phyloP scores from a whole-genome alignment of 2,113 vertebrate species.

The Theropithecus gelada region DNA sequence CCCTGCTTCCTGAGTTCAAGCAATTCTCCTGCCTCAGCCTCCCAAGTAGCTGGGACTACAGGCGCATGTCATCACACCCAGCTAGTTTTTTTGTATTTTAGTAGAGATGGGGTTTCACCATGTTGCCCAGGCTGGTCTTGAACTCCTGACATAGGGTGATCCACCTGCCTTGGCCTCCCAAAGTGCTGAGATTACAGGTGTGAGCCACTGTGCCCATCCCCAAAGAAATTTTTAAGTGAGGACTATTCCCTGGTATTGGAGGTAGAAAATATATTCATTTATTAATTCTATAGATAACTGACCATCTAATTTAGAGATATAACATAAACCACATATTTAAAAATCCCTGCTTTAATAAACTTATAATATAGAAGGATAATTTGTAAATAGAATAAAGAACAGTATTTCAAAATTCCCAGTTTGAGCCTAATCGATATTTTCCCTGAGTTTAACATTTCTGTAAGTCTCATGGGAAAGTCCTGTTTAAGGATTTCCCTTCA shows the following conservation, averaged over 20 bases:
- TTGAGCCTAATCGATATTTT: neutral
- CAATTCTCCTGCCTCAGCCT: too few relatives aligned
- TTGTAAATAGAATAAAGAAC: neutral
- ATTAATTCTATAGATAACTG: neutral
- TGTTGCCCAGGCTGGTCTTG: too few relatives aligned
- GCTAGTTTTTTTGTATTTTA: too few relatives aligned
- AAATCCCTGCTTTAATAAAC: neutral
- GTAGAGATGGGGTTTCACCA: too few relatives aligned
- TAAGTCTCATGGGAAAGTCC: neutral
- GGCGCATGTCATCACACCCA: rapidly evolving
- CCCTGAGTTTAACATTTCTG: neutral
- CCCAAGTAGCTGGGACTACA: too few relatives aligned
- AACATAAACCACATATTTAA: neutral
- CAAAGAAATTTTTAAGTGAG: neutral
- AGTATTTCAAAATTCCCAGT: neutral
- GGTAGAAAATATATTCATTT: neutral
- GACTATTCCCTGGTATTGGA: neutral
- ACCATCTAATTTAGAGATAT: neutral
- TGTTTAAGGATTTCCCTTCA: neutral
- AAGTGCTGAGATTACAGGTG: too few relatives aligned
- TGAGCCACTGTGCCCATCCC: too few relatives aligned
- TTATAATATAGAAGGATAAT: neutral
- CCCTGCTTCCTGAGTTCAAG: too few relatives aligned
- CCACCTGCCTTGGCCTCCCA: too few relatives aligned
- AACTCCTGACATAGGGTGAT: too few relatives aligned